A percentile compares a stretch with the other conserved stretches of the same genome.
Conservation (phyloP, 2,113 vertebrate genomes). For the Rhizomys pruinosus region DNA sequence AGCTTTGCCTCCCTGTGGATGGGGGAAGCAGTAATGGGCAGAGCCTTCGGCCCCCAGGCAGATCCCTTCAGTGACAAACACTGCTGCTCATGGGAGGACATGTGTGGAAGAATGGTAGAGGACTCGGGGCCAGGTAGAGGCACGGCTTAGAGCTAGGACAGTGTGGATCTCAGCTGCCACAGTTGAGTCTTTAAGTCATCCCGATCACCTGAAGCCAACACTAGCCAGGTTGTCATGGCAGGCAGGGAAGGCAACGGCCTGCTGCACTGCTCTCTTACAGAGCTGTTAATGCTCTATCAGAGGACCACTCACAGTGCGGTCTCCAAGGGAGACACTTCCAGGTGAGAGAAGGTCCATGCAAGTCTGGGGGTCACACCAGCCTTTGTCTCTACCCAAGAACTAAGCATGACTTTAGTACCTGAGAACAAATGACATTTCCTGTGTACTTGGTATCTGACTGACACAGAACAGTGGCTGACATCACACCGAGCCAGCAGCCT, state of each 20-base stretch:
- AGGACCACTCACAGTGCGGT: not conserved
- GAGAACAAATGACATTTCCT: not conserved
- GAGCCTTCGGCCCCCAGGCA: too few species aligned
- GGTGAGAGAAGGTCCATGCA: not conserved
- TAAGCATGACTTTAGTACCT: not conserved
- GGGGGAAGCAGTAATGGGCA: not conserved
- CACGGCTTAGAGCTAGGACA: not conserved
- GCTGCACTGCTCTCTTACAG: not conserved
- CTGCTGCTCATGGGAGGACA: too few species aligned
- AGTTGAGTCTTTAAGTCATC: not conserved
- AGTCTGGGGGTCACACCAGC: not conserved
- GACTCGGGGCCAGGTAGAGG: not conserved
- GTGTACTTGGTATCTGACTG: not conserved
- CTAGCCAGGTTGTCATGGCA: not conserved
- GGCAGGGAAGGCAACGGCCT: not conserved
- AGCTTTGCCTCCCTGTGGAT: not conserved
- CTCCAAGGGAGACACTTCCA: accelerated
- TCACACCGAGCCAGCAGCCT: not conserved
- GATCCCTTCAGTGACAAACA: not conserved
- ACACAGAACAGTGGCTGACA: accelerated
- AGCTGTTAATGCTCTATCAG: accelerated
- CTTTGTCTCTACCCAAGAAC: not conserved
- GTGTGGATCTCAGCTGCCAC: not conserved
- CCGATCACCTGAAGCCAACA: not conserved
- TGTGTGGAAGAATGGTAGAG: too few species aligned